Conservation (phyloP, 1,140 invertebrate species). For the Aethina tumida region DNA sequence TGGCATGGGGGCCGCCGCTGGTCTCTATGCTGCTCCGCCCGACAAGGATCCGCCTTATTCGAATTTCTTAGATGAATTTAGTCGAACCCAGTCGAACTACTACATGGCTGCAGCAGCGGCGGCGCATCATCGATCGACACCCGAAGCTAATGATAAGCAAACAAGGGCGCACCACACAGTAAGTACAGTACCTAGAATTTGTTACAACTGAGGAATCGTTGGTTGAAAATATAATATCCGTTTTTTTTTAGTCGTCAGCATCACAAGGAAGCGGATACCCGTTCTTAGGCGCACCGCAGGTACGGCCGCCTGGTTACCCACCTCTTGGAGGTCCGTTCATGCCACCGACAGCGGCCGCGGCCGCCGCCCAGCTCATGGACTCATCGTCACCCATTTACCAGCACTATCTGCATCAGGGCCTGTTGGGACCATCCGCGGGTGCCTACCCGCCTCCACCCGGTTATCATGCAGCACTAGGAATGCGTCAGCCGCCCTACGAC, state of each 20-base stretch:
- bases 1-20: slow-evolving; percentile 36
- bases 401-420: slow-evolving; percentile 51
- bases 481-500: slow-evolving; percentile 58
- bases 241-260: slow-evolving; percentile 21
- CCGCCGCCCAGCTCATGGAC: slow-evolving; percentile 37
- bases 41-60: slow-evolving; percentile 44
- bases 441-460: slow-evolving; percentile 51
- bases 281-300: slow-evolving; percentile 42
- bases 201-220: too few species aligned
- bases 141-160: slow-evolving; percentile 36
- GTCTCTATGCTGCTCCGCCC: slow-evolving; percentile 44
- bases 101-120: slow-evolving; percentile 45
- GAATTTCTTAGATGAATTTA: slow-evolving; percentile 53
- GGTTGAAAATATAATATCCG: too few species aligned
- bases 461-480: slow-evolving; percentile 49
- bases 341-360: slow-evolving; percentile 31
- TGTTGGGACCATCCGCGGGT: slow-evolving; percentile 46
- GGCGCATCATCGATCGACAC: slow-evolving; percentile 35
- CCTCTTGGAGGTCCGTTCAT: slow-evolving; percentile 39
- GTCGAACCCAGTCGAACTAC: slow-evolving; percentile 42
- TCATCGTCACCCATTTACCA: slow-evolving; percentile 54
- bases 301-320: slow-evolving; percentile 42
- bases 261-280: slow-evolving; percentile 35
- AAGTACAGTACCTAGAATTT: too few species aligned
- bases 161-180: slow-evolving; percentile 36